Conservation (phyloP, 2,888 invertebrate genomes). For the Apodemia duryi region DNA sequence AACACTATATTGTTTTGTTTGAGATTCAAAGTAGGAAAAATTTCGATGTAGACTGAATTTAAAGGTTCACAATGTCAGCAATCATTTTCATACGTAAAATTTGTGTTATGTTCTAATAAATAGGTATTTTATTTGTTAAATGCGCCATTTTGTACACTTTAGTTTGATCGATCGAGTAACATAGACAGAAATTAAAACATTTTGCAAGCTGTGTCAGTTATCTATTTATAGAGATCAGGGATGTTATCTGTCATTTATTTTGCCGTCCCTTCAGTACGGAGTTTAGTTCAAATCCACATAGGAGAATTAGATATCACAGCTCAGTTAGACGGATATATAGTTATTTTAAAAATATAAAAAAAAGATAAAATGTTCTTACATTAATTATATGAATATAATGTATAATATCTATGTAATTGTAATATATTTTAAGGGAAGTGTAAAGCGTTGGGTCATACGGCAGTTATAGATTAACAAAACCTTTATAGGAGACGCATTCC, state of each 20-base stretch:
- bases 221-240: neutral
- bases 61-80: neutral
- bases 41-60: neutral
- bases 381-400: constrained; percentile 40
- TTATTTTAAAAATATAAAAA: constrained; percentile 16
- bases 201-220: neutral
- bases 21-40: neutral
- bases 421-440: constrained; percentile 52
- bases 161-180: neutral
- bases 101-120: neutral
- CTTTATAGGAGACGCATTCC: constrained; percentile 50
- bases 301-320: constrained; percentile 14
- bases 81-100: neutral
- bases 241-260: constrained; percentile 3
- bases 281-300: constrained; percentile 13
- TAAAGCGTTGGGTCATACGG: constrained; percentile 41
- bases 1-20: neutral
- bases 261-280: constrained; percentile 14
- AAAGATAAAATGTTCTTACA: constrained; percentile 43
- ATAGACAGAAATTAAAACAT: neutral
- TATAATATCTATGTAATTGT: constrained; percentile 56
- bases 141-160: neutral
- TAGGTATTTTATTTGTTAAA: neutral
- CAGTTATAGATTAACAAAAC: constrained; percentile 29
- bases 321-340: constrained; percentile 20